Conservation (phyloP, 2,113 vertebrate species). For the Marmota flaviventris region DNA sequence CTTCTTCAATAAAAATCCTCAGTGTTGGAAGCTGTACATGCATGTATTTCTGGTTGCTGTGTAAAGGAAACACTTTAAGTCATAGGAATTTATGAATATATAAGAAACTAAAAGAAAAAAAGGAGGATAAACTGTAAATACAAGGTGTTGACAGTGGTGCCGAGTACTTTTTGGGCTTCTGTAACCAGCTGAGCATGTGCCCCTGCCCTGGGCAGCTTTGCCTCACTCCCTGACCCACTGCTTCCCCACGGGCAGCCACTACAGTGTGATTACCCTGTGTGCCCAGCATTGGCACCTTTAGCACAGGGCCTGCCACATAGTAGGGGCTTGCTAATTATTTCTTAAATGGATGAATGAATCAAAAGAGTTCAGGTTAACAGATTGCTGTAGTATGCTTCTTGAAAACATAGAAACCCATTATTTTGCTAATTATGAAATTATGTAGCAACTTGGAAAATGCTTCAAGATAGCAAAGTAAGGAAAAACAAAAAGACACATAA, state of each 20-base stretch:
- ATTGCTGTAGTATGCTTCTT: conserved; percentile 17
- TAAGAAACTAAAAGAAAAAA: not conserved
- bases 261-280: not conserved
- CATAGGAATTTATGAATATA: not conserved
- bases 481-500: not conserved
- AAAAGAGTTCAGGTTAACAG: conserved; percentile 13
- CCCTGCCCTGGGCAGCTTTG: not conserved
- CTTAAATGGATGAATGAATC: conserved; percentile 6
- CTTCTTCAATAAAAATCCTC: conserved; percentile 6
- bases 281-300: not conserved
- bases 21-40: not conserved
- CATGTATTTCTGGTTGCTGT: not conserved
- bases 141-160: not conserved
- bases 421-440: conserved; percentile 65
- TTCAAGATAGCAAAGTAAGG: conserved; percentile 43
- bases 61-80: not conserved
- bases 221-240: not conserved
- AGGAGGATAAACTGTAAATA: not conserved
- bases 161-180: not conserved
- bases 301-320: not conserved
- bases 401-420: conserved; percentile 61
- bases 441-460: conserved; percentile 61
- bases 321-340: not conserved
- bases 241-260: not conserved
- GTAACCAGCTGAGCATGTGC: not conserved